Evolutionary conservation across 2,797 vertebrate genomes (phyloP).

Genomic region (Staurois parvus): DNA sequence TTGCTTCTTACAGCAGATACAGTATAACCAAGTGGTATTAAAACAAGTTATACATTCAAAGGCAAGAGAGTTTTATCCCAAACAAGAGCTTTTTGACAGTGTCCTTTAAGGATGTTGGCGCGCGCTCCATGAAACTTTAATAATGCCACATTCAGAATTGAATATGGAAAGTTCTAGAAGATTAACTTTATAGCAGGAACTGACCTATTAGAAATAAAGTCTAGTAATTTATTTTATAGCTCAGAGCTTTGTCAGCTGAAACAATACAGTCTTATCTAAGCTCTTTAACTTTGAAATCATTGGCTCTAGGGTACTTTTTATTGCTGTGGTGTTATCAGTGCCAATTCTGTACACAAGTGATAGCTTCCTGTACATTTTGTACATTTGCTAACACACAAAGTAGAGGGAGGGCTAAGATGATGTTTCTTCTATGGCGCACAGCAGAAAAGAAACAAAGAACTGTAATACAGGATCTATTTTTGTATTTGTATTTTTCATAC

Average conservation of each 20-base stretch:
- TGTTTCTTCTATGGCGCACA: background rate
- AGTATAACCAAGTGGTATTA: constrained; percentile 11
- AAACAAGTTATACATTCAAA: constrained; percentile 35
- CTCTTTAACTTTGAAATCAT: constrained; percentile 53
- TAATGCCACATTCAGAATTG: constrained; percentile 63
- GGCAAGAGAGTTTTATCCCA: constrained; percentile 25
- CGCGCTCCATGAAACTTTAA: constrained; percentile 63
- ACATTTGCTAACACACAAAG: background rate
- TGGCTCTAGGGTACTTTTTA: constrained; percentile 51
- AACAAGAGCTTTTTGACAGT: constrained; percentile 54
- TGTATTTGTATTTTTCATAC: no score
- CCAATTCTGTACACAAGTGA: constrained; percentile 40
- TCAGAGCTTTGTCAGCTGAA: constrained; percentile 54
- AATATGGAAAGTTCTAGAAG: constrained; percentile 63
- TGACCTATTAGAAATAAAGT: constrained; percentile 55
- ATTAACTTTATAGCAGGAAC: constrained; percentile 49
- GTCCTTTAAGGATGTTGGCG: constrained; percentile 60
- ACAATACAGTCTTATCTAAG: constrained; percentile 34
- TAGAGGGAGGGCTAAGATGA: background rate
- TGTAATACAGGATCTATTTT: no score
- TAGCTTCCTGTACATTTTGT: constrained; percentile 42
- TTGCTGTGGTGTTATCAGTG: constrained; percentile 46
- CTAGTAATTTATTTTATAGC: constrained; percentile 39
- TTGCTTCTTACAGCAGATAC: constrained; percentile 24
- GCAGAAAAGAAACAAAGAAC: background rate